These are phyloP conservation scores for Diachasmimorpha longicaudata DNA, from an alignment of 1,140 invertebrate genomes.

Conservation along the genomic window DNA sequence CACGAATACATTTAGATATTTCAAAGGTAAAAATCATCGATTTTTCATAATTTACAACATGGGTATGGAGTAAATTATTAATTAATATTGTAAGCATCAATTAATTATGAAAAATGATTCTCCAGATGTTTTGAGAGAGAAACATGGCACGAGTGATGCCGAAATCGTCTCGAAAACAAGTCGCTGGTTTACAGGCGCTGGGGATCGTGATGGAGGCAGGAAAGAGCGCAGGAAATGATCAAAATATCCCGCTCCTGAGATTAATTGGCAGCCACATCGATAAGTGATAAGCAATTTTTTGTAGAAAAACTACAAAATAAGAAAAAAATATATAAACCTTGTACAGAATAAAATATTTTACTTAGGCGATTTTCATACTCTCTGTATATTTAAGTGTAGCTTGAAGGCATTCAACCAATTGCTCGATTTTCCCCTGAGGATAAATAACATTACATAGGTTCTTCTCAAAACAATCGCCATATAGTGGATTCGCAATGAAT, in stretches of 20 bases:
- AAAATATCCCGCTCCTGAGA: not conserved
- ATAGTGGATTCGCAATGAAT: too few relatives aligned
- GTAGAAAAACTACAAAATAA: not conserved
- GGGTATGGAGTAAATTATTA: too few relatives aligned
- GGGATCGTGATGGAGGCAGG: conserved; percentile 36
- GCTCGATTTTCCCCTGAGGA: conserved; percentile 34
- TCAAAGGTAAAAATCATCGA: not conserved
- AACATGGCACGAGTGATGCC: conserved; percentile 27
- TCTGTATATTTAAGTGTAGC: conserved; percentile 9
- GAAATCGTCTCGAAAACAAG: conserved; percentile 40
- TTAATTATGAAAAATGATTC: not conserved
- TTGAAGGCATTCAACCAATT: conserved; percentile 40
- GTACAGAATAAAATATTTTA: not conserved
- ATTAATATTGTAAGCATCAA: too few relatives aligned
- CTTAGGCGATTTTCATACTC: not conserved
- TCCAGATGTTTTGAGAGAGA: conserved; percentile 8
- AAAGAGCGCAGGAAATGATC: conserved; percentile 23
- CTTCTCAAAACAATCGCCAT: conserved; percentile 39
- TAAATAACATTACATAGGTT: conserved; percentile 41
- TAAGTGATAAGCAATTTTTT: not conserved
- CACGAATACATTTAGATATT: conserved; percentile 33
- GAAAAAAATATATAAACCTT: not conserved
- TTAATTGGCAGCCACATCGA: not conserved
- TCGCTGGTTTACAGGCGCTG: conserved; percentile 38
- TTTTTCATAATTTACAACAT: too few relatives aligned